Percentiles rank a stretch among this genome's conserved stretches.
These are phyloP conservation scores for Pachydiplax longipennis DNA, from an alignment of 2,888 invertebrate species.

Conservation along the genomic window DNA sequence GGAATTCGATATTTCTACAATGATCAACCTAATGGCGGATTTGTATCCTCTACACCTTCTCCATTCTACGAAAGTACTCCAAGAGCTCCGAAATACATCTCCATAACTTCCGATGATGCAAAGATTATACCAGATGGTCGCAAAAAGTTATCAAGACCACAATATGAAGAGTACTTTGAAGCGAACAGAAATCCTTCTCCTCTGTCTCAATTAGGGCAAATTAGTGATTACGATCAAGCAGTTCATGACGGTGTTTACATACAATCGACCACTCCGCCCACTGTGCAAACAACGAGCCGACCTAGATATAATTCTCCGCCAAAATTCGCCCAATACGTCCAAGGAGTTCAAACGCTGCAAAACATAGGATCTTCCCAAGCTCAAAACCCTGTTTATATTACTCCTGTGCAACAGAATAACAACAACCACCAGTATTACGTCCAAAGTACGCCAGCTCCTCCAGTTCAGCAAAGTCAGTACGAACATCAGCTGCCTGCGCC, in stretches of 20 bases:
- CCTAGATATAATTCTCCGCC: neutral
- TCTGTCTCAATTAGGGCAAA: neutral
- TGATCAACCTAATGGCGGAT: neutral
- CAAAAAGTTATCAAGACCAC: conserved; percentile 50
- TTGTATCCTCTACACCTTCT: neutral
- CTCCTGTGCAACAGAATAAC: neutral
- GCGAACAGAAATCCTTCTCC: conserved; percentile 49
- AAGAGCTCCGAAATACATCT: neutral
- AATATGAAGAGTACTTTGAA: conserved; percentile 50
- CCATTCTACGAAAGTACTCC: neutral
- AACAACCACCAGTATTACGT: neutral
- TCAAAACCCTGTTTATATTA: neutral
- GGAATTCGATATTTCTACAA: neutral
- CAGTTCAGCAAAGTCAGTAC: neutral
- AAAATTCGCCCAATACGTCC: neutral
- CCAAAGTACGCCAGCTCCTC: neutral
- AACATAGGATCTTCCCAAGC: neutral
- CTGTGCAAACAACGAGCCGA: neutral
- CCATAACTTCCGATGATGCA: conserved; percentile 52
- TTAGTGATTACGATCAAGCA: conserved; percentile 47
- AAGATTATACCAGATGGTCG: conserved; percentile 52
- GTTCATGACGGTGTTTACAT: neutral
- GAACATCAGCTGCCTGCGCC: neutral
- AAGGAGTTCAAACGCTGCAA: neutral
- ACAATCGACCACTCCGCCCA: neutral